phyloP scores from a whole-genome alignment of 2,888 invertebrate species.

The Caenorhabditis plicata region DNA sequence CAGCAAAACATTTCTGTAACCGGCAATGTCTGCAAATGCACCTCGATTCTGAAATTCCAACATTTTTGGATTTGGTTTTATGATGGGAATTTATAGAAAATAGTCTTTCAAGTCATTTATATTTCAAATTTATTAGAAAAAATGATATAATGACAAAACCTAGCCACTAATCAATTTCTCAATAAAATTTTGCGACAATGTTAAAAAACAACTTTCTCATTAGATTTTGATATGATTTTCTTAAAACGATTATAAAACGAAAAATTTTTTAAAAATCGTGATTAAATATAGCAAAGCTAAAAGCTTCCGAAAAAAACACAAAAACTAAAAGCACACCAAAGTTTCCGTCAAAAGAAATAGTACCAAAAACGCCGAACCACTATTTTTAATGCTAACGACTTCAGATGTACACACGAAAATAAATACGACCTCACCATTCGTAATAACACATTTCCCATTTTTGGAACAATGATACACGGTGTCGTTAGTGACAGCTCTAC shows the following conservation, averaged over 20 bases:
- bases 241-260: not conserved
- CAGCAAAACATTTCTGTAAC: conserved; percentile 36
- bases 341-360: no score
- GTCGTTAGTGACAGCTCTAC: conserved; percentile 43
- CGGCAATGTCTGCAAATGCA: conserved; percentile 48
- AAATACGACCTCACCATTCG: conserved; percentile 39
- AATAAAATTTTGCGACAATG: not conserved
- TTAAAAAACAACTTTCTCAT: not conserved
- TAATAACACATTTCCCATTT: conserved; percentile 35
- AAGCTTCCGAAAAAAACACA: no score
- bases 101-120: no score
- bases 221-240: not conserved
- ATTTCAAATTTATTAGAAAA: no score
- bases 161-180: no score
- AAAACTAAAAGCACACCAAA: not conserved
- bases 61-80: no score
- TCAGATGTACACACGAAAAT: no score
- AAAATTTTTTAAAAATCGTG: not conserved
- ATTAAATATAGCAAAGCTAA: not conserved
- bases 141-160: not conserved
- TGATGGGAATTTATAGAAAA: no score
- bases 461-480: conserved; percentile 41
- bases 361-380: no score
- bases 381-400: no score
- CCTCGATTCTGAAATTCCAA: conserved; percentile 38